Percentiles rank a stretch among this genome's conserved stretches.
Evolutionary conservation across 2,113 vertebrate species (phyloP).

Genomic region (Oreotrochilus melanogaster): DNA sequence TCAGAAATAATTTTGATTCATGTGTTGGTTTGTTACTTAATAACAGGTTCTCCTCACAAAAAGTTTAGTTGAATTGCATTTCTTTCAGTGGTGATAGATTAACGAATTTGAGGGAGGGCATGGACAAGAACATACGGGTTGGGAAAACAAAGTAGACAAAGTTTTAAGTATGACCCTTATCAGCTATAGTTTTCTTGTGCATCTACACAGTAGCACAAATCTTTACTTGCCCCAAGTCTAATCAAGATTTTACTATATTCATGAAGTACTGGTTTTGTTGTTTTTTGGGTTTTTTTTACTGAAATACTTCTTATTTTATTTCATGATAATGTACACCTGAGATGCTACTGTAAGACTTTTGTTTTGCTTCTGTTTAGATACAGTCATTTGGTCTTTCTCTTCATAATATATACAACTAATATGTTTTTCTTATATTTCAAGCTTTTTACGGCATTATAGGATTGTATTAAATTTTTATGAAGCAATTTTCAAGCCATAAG

Average conservation of each 20-base stretch:
- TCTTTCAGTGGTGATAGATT: neutral
- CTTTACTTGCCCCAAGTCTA: neutral
- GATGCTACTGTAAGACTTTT: neutral
- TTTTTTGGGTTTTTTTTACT: neutral
- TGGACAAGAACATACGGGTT: neutral
- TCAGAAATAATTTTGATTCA: neutral
- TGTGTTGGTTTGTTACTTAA: neutral
- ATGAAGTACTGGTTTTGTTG: neutral
- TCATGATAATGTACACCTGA: neutral
- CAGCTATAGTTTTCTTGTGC: neutral
- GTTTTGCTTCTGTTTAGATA: neutral
- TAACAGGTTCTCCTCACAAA: fast-evolving
- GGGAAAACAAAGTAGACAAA: neutral
- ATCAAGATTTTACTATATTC: neutral
- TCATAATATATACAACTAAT: neutral
- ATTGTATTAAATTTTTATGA: neutral
- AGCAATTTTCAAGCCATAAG: neutral
- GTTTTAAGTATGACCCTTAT: neutral
- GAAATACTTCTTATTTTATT: neutral
- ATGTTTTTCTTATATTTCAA: neutral
- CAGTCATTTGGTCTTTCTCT: neutral
- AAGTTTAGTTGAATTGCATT: neutral
- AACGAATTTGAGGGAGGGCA: neutral
- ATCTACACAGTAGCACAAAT: neutral
- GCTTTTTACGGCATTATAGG: neutral